These are phyloP conservation scores for Hetaerina americana DNA, from an alignment of 1,140 invertebrate genomes.

Conservation along the genomic window DNA sequence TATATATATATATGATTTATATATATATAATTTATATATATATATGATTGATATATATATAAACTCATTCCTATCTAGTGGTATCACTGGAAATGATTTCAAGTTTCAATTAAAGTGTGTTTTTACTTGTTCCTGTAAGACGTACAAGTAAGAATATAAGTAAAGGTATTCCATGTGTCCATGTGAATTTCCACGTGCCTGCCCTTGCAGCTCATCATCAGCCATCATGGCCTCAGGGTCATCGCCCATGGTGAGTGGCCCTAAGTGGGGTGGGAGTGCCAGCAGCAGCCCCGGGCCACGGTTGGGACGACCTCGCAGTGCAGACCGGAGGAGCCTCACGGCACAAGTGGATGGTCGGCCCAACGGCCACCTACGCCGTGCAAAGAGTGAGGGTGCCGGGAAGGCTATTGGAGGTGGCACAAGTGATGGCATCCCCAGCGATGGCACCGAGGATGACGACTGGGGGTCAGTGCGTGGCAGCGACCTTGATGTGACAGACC, in stretches of 20 bases:
- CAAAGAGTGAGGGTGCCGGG: background rate
- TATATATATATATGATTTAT: too few species aligned
- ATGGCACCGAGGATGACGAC: constrained; percentile 53
- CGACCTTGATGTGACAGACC: constrained; percentile 38
- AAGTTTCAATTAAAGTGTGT: too few species aligned
- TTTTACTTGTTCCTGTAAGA: too few species aligned
- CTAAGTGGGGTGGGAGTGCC: constrained; percentile 4
- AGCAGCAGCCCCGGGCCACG: constrained; percentile 1
- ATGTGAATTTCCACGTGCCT: too few species aligned
- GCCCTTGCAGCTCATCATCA: constrained; percentile 11
- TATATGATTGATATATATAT: too few species aligned
- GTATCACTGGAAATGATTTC: too few species aligned
- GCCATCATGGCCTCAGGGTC: constrained; percentile 6
- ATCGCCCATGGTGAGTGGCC: background rate
- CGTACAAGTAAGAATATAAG: too few species aligned
- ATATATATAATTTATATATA: too few species aligned
- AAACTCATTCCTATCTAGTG: too few species aligned
- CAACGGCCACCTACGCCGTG: background rate
- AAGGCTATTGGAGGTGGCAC: constrained; percentile 17
- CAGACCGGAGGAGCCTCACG: constrained; percentile 10
- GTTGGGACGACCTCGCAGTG: constrained; percentile 9
- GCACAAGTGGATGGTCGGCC: background rate
- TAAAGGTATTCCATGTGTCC: too few species aligned
- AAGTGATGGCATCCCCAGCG: constrained; percentile 49
- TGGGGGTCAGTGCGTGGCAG: constrained; percentile 38